These are phyloP conservation scores for Scaptomyza graminum DNA, from an alignment of 1,140 invertebrate species.

Conservation along the genomic window DNA sequence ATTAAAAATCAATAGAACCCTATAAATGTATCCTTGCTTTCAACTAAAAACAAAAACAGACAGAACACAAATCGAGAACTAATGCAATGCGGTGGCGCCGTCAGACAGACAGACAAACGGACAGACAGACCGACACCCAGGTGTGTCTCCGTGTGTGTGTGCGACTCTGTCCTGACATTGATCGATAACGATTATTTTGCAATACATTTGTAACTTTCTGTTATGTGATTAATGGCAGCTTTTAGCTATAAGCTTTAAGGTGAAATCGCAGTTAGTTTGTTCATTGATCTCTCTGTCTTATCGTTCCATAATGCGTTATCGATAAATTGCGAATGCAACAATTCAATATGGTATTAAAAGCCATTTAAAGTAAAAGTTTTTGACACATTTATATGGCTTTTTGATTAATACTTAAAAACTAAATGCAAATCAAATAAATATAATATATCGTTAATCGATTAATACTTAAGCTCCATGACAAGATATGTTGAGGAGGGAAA, in stretches of 20 bases:
- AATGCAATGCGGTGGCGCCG: conserved; percentile 27
- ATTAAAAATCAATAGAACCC: conserved; percentile 78
- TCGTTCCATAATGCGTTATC: conserved; percentile 1
- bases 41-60: conserved; percentile 25
- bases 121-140: conserved; percentile 3
- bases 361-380: neutral
- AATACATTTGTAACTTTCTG: conserved; percentile 7
- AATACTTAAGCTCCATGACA: no score
- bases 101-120: neutral
- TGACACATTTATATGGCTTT: conserved; percentile 6
- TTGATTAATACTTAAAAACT: conserved; percentile 9
- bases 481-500: no score
- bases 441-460: no score
- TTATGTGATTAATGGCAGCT: no score
- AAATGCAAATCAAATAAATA: conserved; percentile 26
- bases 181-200: conserved; percentile 42
- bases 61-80: neutral
- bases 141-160: conserved; percentile 10
- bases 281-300: no score
- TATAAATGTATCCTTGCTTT: conserved; percentile 73
- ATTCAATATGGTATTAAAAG: neutral
- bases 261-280: no score
- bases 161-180: conserved; percentile 10
- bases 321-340: conserved; percentile 14
- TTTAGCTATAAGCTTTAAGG: no score